Evolutionary conservation across 2,797 vertebrate species (phyloP).

Genomic region (Crocodylus rhombifer): DNA sequence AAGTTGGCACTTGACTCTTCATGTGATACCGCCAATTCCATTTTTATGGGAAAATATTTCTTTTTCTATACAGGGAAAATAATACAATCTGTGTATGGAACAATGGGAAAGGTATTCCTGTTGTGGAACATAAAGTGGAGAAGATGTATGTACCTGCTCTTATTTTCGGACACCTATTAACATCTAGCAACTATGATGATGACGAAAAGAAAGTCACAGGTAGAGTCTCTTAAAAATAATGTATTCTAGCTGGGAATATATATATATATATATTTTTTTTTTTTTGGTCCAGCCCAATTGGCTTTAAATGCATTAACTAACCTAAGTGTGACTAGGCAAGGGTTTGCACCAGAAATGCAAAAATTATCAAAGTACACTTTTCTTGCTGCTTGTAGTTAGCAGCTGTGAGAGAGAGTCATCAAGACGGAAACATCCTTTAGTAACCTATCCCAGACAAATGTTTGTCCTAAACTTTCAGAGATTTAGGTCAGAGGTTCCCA

Average conservation of each 20-base stretch:
- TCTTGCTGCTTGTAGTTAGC: neutral
- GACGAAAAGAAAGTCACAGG: slow-evolving; percentile 98
- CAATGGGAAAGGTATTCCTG: slow-evolving; percentile 97
- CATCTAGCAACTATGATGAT: slow-evolving; percentile 98
- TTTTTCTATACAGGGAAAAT: slow-evolving; percentile 88
- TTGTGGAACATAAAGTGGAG: slow-evolving; percentile 98
- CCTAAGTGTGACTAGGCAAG: neutral
- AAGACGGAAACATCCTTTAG: neutral
- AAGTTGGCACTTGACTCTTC: neutral
- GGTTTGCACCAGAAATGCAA: neutral
- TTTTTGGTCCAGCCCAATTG: neutral
- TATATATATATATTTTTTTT: no score
- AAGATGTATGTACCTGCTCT: slow-evolving; percentile 96
- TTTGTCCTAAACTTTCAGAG: no score
- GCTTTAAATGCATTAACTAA: neutral
- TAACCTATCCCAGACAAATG: no score
- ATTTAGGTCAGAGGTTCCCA: no score
- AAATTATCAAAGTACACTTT: neutral
- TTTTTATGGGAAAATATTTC: slow-evolving; percentile 20
- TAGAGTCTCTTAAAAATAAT: slow-evolving; percentile 58
- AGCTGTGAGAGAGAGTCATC: neutral
- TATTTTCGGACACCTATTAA: slow-evolving; percentile 98
- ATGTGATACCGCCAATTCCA: neutral
- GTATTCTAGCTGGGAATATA: neutral
- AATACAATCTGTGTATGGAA: slow-evolving; percentile 97